phyloP scores from a whole-genome alignment of 2,888 invertebrate genomes.

The Hecatera dysodea region DNA sequence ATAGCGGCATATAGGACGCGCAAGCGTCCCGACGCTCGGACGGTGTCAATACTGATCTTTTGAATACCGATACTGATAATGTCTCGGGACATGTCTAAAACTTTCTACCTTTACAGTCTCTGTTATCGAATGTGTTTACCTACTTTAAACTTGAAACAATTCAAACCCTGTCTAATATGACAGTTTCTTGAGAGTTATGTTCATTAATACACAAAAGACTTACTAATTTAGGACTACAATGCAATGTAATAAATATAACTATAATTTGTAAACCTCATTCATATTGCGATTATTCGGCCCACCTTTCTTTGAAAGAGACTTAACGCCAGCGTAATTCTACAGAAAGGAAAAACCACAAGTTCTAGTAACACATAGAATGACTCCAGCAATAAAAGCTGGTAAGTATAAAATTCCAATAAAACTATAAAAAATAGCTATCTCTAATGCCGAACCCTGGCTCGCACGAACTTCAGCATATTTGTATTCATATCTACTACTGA shows the following conservation, averaged over 20 bases:
- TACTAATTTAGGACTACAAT: constrained; percentile 3
- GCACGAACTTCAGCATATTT: constrained; percentile 57
- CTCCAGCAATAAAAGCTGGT: constrained; percentile 23
- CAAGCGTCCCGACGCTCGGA: constrained; percentile 40
- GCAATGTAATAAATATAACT: not conserved
- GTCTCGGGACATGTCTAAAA: constrained; percentile 52
- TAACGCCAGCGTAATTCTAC: not conserved
- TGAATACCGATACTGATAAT: constrained; percentile 68
- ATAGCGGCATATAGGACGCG: constrained; percentile 42
- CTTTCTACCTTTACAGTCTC: constrained; percentile 38
- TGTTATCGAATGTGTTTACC: constrained; percentile 49
- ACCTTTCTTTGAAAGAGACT: not conserved
- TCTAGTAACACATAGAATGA: not conserved
- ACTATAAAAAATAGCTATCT: constrained; percentile 35
- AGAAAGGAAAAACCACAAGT: not conserved
- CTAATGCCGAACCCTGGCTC: constrained; percentile 35
- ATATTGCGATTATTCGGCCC: not conserved
- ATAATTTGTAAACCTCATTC: not conserved
- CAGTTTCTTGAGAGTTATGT: constrained; percentile 28
- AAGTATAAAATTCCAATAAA: constrained; percentile 38
- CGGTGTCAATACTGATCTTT: constrained; percentile 68
- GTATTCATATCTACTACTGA: constrained; percentile 65
- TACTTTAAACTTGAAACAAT: constrained; percentile 47
- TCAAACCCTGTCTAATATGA: constrained; percentile 36
- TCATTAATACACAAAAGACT: not conserved